phyloP scores from a whole-genome alignment of 1,140 invertebrate species.

The Teleogryllus occipitalis region DNA sequence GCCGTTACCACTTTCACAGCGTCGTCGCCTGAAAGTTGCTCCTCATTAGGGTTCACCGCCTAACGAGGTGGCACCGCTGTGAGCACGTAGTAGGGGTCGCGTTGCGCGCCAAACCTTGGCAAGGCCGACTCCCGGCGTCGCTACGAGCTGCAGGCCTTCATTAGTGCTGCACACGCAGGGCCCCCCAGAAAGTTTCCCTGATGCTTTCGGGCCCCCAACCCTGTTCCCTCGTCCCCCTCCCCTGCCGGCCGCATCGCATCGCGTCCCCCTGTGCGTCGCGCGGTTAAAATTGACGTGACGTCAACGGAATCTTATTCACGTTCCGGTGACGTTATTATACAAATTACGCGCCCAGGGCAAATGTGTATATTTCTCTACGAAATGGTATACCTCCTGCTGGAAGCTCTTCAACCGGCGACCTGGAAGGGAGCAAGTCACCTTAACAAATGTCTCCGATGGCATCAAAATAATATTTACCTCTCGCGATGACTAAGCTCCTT shows the following conservation, averaged over 20 bases:
- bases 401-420: not conserved
- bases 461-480: not conserved
- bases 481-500: not conserved
- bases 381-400: not conserved
- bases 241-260: too few species aligned
- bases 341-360: not conserved
- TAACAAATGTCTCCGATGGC: not conserved
- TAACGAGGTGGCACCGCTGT: not conserved
- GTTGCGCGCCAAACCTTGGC: not conserved
- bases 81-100: not conserved
- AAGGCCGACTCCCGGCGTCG: too few species aligned
- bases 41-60: not conserved
- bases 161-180: not conserved
- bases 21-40: not conserved
- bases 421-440: not conserved
- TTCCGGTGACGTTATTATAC: not conserved
- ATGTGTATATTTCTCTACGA: not conserved
- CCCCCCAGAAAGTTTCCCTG: not conserved
- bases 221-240: not conserved
- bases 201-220: not conserved
- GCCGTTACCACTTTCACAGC: too few species aligned
- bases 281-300: not conserved
- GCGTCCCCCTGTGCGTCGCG: not conserved
- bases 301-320: not conserved
- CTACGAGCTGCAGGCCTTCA: not conserved